Percentiles rank a stretch among this genome's conserved stretches.
These are phyloP conservation scores for Phodopus roborovskii DNA, from an alignment of 2,113 vertebrate species.

Conservation along the genomic window DNA sequence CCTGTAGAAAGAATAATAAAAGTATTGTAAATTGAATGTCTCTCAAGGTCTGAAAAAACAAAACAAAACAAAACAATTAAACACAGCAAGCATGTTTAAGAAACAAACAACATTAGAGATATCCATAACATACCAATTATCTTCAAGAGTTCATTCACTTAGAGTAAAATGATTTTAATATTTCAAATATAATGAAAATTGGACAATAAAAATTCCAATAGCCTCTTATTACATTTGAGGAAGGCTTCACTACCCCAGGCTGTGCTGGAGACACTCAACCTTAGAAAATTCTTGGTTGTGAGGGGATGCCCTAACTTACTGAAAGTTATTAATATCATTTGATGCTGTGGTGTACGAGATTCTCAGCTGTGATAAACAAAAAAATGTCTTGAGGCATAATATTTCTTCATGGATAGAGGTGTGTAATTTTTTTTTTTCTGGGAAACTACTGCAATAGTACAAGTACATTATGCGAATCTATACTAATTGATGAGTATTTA, in stretches of 20 bases:
- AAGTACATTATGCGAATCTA: background rate
- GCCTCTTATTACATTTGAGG: background rate
- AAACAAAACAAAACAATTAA: constrained; percentile 50
- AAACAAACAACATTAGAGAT: constrained; percentile 29
- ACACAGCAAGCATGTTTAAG: background rate
- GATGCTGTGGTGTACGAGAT: background rate
- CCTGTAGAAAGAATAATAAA: constrained; percentile 83
- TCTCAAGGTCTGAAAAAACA: constrained; percentile 37
- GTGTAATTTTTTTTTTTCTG: background rate
- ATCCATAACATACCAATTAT: background rate
- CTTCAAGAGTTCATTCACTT: constrained; percentile 37
- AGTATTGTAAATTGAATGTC: constrained; percentile 49
- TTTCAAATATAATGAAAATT: constrained; percentile 32
- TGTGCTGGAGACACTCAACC: background rate
- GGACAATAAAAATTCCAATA: constrained; percentile 11
- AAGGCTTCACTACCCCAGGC: background rate
- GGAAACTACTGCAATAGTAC: background rate
- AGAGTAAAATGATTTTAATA: constrained; percentile 6
- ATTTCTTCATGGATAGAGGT: background rate
- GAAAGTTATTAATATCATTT: background rate
- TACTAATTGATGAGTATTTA: background rate
- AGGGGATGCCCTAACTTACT: background rate
- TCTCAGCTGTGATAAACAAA: background rate
- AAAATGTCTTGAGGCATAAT: background rate
- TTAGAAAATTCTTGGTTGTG: background rate